These are phyloP conservation scores for Priapulus caudatus DNA, from an alignment of 2,888 invertebrate genomes.

Conservation along the genomic window DNA sequence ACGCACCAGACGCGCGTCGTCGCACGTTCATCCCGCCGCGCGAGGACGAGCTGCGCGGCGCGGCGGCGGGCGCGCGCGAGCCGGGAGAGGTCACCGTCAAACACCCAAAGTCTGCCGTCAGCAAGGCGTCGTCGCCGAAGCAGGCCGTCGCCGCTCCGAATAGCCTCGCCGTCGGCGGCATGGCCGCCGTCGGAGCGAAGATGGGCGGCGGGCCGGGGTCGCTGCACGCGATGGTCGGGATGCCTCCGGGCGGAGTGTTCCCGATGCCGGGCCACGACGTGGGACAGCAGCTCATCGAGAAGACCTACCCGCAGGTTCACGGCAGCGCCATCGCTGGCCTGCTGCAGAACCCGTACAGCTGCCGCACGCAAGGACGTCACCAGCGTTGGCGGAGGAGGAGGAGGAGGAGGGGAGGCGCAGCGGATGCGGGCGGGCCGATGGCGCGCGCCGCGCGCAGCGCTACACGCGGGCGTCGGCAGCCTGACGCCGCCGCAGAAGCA, in stretches of 20 bases:
- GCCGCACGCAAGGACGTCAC: too few species aligned
- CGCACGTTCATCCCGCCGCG: not conserved
- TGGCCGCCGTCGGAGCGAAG: not conserved
- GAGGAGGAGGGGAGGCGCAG: too few species aligned
- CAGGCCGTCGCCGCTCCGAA: not conserved
- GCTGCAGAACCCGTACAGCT: not conserved
- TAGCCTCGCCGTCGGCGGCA: not conserved
- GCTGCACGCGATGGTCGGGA: not conserved
- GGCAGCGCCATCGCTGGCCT: not conserved
- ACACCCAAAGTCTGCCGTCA: constrained; percentile 1
- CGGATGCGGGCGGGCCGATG: too few species aligned
- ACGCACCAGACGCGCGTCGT: too few species aligned
- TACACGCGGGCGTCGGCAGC: too few species aligned
- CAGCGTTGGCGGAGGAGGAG: too few species aligned
- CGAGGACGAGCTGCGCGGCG: not conserved
- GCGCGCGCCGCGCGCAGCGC: too few species aligned
- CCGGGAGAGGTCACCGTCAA: not conserved
- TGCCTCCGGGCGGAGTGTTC: too few species aligned
- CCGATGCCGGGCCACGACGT: too few species aligned
- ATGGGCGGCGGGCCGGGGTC: not conserved
- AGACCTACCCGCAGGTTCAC: not conserved
- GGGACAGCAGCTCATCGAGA: not conserved
- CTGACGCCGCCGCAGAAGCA: too few species aligned
- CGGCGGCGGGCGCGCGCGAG: not conserved
- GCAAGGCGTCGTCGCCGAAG: not conserved